Percentiles rank a stretch among this genome's conserved stretches.
phyloP scores from a whole-genome alignment of 2,113 vertebrate species.

The Xiphophorus couchianus region DNA sequence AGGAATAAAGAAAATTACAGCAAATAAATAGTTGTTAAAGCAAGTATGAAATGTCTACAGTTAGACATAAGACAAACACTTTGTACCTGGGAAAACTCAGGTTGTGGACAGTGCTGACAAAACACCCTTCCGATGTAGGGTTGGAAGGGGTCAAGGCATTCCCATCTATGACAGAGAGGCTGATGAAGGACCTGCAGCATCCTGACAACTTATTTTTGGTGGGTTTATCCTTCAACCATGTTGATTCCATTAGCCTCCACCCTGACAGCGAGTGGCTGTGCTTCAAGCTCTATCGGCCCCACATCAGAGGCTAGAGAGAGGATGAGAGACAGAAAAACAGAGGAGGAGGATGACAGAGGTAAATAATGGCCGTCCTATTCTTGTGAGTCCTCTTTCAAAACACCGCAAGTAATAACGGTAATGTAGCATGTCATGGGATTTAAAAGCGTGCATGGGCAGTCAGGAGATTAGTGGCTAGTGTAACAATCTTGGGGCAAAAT shows the following conservation, averaged over 20 bases:
- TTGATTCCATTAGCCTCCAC: slow-evolving; percentile 70
- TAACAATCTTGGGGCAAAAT: slow-evolving; percentile 21
- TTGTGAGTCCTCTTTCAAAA: slow-evolving; percentile 20
- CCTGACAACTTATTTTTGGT: slow-evolving; percentile 73
- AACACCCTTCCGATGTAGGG: slow-evolving; percentile 24
- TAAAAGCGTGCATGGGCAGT: slow-evolving; percentile 24
- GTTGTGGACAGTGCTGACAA: slow-evolving; percentile 50
- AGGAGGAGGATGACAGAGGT: slow-evolving; percentile 38
- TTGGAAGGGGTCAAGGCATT: slow-evolving; percentile 57
- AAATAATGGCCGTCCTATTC: slow-evolving; percentile 33
- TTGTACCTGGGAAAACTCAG: slow-evolving; percentile 36
- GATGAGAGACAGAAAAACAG: slow-evolving; percentile 46
- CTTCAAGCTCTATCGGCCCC: slow-evolving; percentile 65
- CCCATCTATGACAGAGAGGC: slow-evolving; percentile 39
- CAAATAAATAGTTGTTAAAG: background rate
- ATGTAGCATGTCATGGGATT: background rate
- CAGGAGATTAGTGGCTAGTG: slow-evolving; percentile 24
- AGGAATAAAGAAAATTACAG: background rate
- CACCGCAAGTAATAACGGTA: background rate
- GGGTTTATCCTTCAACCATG: slow-evolving; percentile 74
- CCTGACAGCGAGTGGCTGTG: slow-evolving; percentile 66
- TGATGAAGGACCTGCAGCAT: slow-evolving; percentile 65
- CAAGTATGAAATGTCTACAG: background rate
- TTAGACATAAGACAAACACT: background rate
- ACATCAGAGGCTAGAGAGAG: slow-evolving; percentile 51